Conservation (phyloP, 2,113 vertebrate genomes). For the Chrysemys picta region DNA sequence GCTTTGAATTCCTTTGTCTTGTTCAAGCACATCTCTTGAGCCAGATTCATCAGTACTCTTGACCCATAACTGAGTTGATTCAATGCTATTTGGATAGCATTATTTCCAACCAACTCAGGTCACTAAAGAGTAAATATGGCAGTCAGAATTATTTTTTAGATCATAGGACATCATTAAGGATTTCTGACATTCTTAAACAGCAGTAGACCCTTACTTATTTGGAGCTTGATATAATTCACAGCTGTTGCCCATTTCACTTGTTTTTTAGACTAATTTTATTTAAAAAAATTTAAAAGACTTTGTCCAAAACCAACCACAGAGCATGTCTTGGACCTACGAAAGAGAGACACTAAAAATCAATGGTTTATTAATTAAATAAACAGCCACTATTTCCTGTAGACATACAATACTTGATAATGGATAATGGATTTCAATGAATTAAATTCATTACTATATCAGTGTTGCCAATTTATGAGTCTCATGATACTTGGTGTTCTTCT, state of each 20-base stretch:
- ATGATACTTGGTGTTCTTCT: background rate
- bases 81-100: background rate
- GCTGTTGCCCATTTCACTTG: background rate
- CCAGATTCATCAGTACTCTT: background rate
- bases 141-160: background rate
- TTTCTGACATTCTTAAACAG: background rate
- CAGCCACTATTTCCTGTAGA: background rate
- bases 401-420: background rate
- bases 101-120: background rate
- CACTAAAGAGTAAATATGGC: background rate
- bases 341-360: constrained; percentile 6
- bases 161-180: background rate
- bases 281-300: background rate
- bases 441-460: background rate
- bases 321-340: background rate
- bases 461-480: background rate
- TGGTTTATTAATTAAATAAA: background rate
- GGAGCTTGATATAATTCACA: background rate
- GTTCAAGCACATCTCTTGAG: background rate
- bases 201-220: background rate
- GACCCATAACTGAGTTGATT: background rate
- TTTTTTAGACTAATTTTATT: background rate
- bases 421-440: background rate
- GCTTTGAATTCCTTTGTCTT: background rate
- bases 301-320: constrained; percentile 4